These are phyloP conservation scores for Hipposideros armiger DNA, from an alignment of 2,113 vertebrate species.

Conservation along the genomic window DNA sequence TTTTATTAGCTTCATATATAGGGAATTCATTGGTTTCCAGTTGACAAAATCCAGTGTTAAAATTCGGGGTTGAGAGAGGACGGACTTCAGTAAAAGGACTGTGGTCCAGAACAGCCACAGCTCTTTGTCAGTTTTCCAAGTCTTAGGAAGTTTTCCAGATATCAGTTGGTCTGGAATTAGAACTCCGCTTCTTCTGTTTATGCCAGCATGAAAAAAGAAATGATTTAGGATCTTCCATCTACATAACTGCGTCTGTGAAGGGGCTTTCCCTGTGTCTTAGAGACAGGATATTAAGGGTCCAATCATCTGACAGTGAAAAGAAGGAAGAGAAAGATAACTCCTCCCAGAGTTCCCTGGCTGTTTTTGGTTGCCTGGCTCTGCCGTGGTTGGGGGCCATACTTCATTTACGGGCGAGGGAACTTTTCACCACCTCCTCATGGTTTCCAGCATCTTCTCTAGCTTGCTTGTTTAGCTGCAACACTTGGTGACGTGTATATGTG, in stretches of 20 bases:
- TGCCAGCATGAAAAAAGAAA: background rate
- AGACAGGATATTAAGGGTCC: background rate
- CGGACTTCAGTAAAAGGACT: background rate
- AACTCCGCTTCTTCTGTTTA: background rate
- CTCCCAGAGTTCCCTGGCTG: background rate
- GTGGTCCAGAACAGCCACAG: background rate
- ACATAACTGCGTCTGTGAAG: background rate
- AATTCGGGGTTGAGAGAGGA: conserved; percentile 16
- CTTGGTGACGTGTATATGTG: background rate
- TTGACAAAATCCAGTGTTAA: background rate
- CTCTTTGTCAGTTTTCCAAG: background rate
- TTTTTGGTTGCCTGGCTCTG: background rate
- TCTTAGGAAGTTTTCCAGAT: conserved; percentile 31
- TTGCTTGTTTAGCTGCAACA: background rate
- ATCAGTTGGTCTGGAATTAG: conserved; percentile 25
- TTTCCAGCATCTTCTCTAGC: background rate
- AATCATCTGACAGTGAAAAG: conserved; percentile 29
- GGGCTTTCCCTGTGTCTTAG: background rate
- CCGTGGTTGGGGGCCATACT: background rate
- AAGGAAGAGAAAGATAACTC: background rate
- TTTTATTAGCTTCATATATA: background rate
- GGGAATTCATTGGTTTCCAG: conserved; percentile 64
- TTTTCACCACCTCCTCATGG: background rate
- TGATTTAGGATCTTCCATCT: background rate
- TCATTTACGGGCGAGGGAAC: background rate